Conservation (phyloP, 2,888 invertebrate genomes). For the Fragum sueziense region DNA sequence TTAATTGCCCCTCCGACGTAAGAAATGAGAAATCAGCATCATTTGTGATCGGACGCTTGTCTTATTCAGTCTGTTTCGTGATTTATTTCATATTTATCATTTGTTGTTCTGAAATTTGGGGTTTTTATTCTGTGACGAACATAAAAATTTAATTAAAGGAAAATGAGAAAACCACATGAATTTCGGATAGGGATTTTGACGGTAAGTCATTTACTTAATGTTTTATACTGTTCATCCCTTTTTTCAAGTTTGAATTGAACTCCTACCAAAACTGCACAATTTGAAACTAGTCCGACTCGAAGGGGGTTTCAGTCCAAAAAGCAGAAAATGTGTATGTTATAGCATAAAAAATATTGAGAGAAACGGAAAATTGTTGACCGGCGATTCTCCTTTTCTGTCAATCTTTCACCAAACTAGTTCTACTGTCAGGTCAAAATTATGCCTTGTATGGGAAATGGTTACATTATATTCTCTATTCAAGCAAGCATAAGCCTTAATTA, state of each 20-base stretch:
- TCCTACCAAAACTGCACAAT: not conserved
- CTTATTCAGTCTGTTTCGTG: not conserved
- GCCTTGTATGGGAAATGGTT: too few relatives aligned
- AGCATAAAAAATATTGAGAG: too few relatives aligned
- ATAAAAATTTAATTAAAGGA: not conserved
- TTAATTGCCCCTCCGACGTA: not conserved
- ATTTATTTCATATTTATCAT: not conserved
- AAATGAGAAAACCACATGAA: conserved; percentile 1
- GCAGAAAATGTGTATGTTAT: too few relatives aligned
- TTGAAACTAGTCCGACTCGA: too few relatives aligned
- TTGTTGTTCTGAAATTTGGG: not conserved
- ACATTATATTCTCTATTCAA: too few relatives aligned
- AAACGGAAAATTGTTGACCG: too few relatives aligned
- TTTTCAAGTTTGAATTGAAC: not conserved
- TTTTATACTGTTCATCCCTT: not conserved
- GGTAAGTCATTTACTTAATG: not conserved
- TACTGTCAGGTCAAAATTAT: too few relatives aligned
- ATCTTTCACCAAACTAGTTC: too few relatives aligned
- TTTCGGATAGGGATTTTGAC: not conserved
- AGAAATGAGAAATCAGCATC: not conserved
- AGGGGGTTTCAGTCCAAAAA: too few relatives aligned
- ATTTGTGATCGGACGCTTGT: not conserved
- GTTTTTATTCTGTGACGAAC: not conserved
- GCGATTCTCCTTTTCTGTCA: too few relatives aligned
- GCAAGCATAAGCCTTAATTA: too few relatives aligned